Evolutionary conservation across 1,140 invertebrate species (phyloP).

Genomic region (Medauroidea extradentata): DNA sequence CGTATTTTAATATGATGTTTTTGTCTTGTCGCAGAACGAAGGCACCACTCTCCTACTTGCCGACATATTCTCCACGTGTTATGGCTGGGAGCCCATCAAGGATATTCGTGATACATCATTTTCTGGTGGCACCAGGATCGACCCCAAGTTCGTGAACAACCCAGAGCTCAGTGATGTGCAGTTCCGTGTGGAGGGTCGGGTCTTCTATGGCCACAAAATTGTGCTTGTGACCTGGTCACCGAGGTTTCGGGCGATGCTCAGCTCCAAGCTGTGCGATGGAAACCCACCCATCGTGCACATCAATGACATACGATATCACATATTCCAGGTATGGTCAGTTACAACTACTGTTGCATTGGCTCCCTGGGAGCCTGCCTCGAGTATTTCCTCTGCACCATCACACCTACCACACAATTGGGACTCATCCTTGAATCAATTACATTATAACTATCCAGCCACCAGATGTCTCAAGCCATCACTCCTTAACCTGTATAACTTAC

Average conservation of each 20-base stretch:
- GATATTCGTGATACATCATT: conserved; percentile 67
- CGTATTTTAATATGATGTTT: neutral
- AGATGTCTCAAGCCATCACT: too few species aligned
- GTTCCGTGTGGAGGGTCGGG: conserved; percentile 81
- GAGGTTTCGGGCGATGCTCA: conserved; percentile 80
- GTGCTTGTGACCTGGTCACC: conserved; percentile 86
- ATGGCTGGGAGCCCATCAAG: conserved; percentile 80
- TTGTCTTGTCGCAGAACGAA: conserved; percentile 64
- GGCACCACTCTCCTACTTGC: conserved; percentile 80
- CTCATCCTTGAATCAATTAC: too few species aligned
- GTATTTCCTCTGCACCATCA: too few species aligned
- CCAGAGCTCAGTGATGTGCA: conserved; percentile 86
- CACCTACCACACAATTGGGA: too few species aligned
- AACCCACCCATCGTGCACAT: conserved; percentile 82
- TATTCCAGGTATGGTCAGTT: conserved; percentile 66
- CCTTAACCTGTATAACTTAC: too few species aligned
- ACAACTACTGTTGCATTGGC: too few species aligned
- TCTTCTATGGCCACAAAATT: conserved; percentile 94
- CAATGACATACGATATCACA: conserved; percentile 88
- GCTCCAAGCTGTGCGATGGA: conserved; percentile 68
- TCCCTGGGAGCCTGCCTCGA: too few species aligned
- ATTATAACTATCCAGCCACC: too few species aligned
- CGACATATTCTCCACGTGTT: conserved; percentile 85
- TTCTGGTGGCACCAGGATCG: conserved; percentile 68
- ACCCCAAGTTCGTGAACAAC: conserved; percentile 90